Base-by-base conservation (phyloP, 2,797 vertebrate genomes). In the Typhlichthys eigenmanni region DNA sequence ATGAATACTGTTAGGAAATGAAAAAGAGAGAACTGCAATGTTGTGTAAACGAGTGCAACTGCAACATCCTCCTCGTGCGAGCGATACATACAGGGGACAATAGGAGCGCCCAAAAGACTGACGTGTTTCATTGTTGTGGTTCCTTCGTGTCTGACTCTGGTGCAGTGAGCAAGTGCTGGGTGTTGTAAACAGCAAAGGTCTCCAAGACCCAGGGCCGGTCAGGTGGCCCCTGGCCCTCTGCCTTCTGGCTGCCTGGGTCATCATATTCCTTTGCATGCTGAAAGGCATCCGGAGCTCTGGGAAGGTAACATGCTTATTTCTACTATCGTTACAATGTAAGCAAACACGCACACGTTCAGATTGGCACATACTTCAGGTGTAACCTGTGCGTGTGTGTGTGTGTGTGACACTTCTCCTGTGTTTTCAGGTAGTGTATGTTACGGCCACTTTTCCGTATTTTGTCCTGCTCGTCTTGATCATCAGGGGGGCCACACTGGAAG, bases 201-300 rank as follows among this genome's bases (percentile, higher is more conserved):
- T 95, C 13, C 75, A 90, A n/a, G 62, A 95, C 75, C 94, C 94
- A 0, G 94, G 93, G 2, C 92, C 91, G 0, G 91, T 95, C 43
- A 85, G 92, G 0, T 93, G 93, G 93, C 88, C 81, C 8, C 82
- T 95, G 53, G 94, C 93, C 5, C 82, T 94, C 55, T 95, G 94
- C 76, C 90, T 95, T 24, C 78, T 94, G 55, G 90, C 88, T 2
- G 93, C 93, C 55, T 94, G 94, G 94, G 24, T 94, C 78, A 87
- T 95, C 75, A 93, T 95, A 77, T 95, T 93, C 74, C 80, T 94
- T 14, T 94, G 93, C 67, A 94, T 93, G 79, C 83, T 95, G 14
- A 93, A 93, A 64, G 94, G 94, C 66, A 94, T 95, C 79, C 93
- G 82, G 81, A 95, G 94, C 85, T 94, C 94, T 4, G 94, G 94